Base-by-base conservation (phyloP, 2,113 vertebrate species). In the Clarias magur region DNA sequence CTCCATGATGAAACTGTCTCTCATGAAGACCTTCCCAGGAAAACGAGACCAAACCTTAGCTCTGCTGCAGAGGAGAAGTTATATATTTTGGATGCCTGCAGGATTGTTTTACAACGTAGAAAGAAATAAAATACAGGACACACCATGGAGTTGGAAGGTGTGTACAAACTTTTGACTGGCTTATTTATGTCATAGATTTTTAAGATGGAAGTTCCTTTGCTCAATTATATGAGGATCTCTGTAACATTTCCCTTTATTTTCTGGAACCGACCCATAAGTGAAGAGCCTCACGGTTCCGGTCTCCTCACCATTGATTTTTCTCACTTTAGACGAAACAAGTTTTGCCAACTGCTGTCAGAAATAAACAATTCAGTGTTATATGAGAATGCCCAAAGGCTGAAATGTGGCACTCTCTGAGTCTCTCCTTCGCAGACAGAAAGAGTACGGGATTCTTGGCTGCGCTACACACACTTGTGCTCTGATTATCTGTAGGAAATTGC, bases 281-380 rank as follows among this genome's bases (percentile, higher is more conserved):
- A 56, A 21, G 11, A 9, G 68, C 62, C n/a, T 68, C 34, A 19
- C 48, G 68, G 67, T 30, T 82, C 34, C 27, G 67, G 73, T 75
- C 27, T 57, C 75, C 30, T n/a, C 17, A 15, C 6, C 30, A 85
- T 89, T 63, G 30, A 87, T 89, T 53, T 80, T 84, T 34, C 86
- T 89, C 86, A 62, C 86, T 89, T 85, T 21, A 81, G 53, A 82
- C 59, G 34, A 81, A 84, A 85, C 83, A 85, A 59, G 83, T 89
- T 85, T 82, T 67, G 68, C 83, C 79, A 85, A 81, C 83, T 70
- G 83, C 23, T 72, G 84, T 80, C 72, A 25, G n/a, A 85, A 72
- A 83, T 85, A 88, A 42, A 86, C 62, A 82, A 59, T 73, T 5
- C 56, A 72, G 60, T 38, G 83, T 79, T 78, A 78, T 30, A 48